Base-by-base conservation (phyloP, 2,888 invertebrate genomes). In the Allacma fusca region DNA sequence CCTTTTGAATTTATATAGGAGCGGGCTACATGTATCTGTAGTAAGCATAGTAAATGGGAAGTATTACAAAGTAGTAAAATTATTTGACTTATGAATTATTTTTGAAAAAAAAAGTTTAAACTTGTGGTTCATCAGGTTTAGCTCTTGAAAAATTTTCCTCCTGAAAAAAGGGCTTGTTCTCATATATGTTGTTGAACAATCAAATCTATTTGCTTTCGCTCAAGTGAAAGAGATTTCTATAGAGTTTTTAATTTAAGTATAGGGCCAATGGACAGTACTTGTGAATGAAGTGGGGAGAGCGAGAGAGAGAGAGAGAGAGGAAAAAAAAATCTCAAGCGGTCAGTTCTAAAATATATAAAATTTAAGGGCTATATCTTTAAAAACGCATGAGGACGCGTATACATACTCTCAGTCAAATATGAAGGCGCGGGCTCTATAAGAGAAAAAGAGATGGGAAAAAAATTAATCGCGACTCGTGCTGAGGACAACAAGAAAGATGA, bases 391-490 rank as follows among this genome's bases (percentile, higher is more conserved):
- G n/a, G n/a, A n/a, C n/a, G n/a, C n/a, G n/a, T n/a, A n/a, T n/a
- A n/a, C n/a, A n/a, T n/a, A n/a, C n/a, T n/a, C n/a, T n/a, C n/a
- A n/a, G n/a, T n/a, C n/a, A n/a, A n/a, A n/a, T n/a, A n/a, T 40
- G 40, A 40, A 50, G 50, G 50, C 50, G 50, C 28, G 26, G n/a
- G 24, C 65, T 29, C 2, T 28, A 28, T 26, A 28, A 4, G 26
- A 28, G 65, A 65, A 28, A 69, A 40, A 40, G 68, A 40, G 68
- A 69, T 4, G 59, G 24, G 43, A 50, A 77, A 77, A 77, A 77
- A 77, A 77, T 77, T 77, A 77, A 77, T 77, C 76, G 76, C 76
- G 76, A 77, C 76, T 77, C 76, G 76, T 77, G 76, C 77, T 77
- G 77, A 67, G 77, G 77, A 77, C 71, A 77, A 71, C 70, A 77